Percentiles rank a stretch among this genome's conserved stretches.
Evolutionary conservation across 2,888 invertebrate species (phyloP).

Genomic region (Heliconius ismenius): DNA sequence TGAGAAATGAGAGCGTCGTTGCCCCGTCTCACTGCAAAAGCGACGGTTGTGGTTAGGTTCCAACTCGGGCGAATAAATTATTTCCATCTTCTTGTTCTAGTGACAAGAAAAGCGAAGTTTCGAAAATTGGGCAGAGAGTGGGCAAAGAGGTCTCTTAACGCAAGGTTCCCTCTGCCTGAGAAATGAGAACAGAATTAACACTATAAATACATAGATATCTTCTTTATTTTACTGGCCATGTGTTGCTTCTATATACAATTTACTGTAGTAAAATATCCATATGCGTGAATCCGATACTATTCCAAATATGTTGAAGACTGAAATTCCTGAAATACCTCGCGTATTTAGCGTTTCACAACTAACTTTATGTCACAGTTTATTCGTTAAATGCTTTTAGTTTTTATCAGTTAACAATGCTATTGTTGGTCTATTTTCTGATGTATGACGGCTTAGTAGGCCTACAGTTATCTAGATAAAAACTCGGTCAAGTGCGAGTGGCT

Average conservation of each 20-base stretch:
- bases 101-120: too few species aligned
- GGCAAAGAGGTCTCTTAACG: background rate
- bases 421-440: background rate
- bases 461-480: background rate
- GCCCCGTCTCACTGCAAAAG: too few species aligned
- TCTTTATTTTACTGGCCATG: background rate
- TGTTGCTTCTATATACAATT: background rate
- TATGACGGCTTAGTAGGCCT: background rate
- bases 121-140: too few species aligned
- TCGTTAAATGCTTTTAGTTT: background rate
- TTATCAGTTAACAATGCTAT: background rate
- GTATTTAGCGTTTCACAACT: constrained; percentile 10
- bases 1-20: too few species aligned
- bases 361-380: background rate
- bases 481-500: too few species aligned
- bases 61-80: too few species aligned
- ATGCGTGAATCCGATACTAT: background rate
- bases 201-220: background rate
- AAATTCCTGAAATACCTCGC: constrained; percentile 5
- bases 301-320: constrained; percentile 1
- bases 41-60: too few species aligned
- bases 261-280: background rate
- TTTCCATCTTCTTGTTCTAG: too few species aligned
- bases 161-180: background rate
- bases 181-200: too few species aligned